These are phyloP conservation scores for Antigone vipio DNA, from an alignment of 2,113 vertebrate genomes.

Conservation along the genomic window DNA sequence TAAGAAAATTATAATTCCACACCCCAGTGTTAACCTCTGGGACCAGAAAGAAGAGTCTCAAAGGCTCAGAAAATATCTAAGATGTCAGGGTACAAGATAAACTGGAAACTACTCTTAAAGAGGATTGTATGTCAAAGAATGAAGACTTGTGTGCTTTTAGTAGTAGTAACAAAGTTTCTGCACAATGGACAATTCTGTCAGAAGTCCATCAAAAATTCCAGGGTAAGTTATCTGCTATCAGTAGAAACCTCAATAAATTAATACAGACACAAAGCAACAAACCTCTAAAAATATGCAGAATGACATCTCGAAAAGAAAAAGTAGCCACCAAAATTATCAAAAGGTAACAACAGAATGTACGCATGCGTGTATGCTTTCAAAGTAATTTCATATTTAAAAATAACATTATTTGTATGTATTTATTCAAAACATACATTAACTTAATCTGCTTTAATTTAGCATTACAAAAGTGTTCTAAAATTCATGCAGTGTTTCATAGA, in stretches of 20 bases:
- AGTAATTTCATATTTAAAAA: background rate
- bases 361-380: background rate
- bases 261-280: background rate
- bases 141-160: background rate
- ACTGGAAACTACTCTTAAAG: background rate
- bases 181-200: background rate
- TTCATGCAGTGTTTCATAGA: background rate
- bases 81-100: background rate
- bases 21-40: background rate
- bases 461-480: background rate
- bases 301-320: background rate
- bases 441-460: background rate
- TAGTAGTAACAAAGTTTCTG: background rate
- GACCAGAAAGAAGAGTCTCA: background rate
- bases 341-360: background rate
- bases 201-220: background rate
- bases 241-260: background rate
- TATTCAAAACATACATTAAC: background rate
- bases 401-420: background rate
- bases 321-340: background rate
- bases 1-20: background rate
- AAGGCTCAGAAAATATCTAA: background rate
- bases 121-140: background rate
- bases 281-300: background rate
- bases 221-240: background rate